A percentile compares a stretch with the other conserved stretches of the same genome.
phyloP scores from a whole-genome alignment of 2,888 invertebrate species.

The Gortyna flavago region DNA sequence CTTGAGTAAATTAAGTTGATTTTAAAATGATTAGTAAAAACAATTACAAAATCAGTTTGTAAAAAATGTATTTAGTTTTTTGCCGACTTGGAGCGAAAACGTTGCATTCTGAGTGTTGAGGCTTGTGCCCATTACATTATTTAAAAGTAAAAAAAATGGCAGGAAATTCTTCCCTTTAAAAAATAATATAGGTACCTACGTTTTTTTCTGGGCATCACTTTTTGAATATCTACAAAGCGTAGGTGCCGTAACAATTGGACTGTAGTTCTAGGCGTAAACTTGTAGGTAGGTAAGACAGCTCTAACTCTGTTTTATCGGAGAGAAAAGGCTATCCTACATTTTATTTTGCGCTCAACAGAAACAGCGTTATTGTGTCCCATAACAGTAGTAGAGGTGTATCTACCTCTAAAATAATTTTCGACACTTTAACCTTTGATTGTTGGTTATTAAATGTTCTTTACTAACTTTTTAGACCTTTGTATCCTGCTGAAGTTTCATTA shows the following conservation, averaged over 20 bases:
- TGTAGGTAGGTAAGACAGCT: neutral
- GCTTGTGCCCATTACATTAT: neutral
- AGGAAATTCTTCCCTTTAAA: neutral
- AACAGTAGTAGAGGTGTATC: neutral
- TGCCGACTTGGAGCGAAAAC: neutral
- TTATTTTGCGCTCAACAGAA: neutral
- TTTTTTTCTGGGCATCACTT: neutral
- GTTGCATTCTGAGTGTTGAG: neutral
- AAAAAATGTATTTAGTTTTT: neutral
- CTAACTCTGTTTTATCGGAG: neutral
- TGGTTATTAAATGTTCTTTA: neutral
- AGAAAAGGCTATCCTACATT: neutral
- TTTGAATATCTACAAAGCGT: neutral
- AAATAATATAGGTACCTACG: neutral
- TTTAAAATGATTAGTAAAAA: neutral
- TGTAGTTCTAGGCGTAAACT: neutral
- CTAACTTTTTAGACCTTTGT: no score
- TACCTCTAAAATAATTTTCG: neutral
- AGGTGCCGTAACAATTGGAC: neutral
- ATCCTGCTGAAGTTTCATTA: no score
- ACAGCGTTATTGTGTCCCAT: neutral
- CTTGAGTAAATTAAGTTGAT: slow-evolving; percentile 1
- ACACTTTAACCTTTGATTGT: neutral
- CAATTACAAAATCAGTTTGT: neutral
- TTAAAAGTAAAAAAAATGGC: neutral